phyloP scores from a whole-genome alignment of 2,888 invertebrate species.

The Agrochola macilenta region DNA sequence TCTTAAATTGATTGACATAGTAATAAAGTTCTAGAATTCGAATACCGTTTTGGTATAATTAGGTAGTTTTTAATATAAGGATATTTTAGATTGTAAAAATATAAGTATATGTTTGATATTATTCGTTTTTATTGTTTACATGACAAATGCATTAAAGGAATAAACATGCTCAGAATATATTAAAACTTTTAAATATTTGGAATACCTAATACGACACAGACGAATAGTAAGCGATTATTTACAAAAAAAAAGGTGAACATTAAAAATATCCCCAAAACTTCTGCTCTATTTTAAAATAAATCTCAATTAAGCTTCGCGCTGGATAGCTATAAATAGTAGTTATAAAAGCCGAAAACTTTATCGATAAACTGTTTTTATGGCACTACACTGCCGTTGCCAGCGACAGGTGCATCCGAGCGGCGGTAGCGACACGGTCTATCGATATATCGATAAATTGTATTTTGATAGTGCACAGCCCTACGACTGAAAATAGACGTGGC shows the following conservation, averaged over 20 bases:
- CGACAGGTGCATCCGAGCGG: constrained; percentile 83
- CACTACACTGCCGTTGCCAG: constrained; percentile 73
- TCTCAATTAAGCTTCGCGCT: constrained; percentile 30
- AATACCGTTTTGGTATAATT: constrained; percentile 27
- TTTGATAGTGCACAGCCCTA: constrained; percentile 77
- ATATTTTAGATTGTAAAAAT: constrained; percentile 3
- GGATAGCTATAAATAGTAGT: constrained; percentile 48
- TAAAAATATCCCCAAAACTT: neutral
- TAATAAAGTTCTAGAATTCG: constrained; percentile 29
- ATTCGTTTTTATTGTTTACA: neutral
- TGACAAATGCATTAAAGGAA: neutral
- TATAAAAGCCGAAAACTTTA: constrained; percentile 63
- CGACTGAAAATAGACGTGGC: constrained; percentile 66
- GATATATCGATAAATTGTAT: constrained; percentile 84
- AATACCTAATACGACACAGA: neutral
- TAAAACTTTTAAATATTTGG: neutral
- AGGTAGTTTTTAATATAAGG: neutral
- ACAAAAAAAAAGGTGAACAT: neutral
- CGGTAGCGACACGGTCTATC: constrained; percentile 74
- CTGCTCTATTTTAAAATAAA: constrained; percentile 47
- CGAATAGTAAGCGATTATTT: neutral
- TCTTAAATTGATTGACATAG: constrained; percentile 51
- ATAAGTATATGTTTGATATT: neutral
- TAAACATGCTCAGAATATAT: neutral
- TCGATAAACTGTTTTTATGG: constrained; percentile 74